Evolutionary conservation across 1,140 invertebrate species (phyloP), one percentile per base, ranked within the genome.

Genomic region (Pomacea maculata): DNA sequence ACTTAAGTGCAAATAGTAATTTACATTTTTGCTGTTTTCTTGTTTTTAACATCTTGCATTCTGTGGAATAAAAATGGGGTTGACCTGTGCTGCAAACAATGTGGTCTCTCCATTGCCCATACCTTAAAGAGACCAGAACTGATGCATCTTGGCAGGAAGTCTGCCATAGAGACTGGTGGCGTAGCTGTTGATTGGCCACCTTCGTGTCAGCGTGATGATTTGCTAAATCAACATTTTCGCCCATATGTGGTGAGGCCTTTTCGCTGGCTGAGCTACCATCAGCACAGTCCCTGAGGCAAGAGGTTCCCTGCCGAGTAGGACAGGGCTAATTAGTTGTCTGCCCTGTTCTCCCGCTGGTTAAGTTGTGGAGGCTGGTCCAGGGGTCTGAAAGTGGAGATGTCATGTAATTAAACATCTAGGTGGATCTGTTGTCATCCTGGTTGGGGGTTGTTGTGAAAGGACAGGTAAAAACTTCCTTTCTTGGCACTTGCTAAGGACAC

Each of bases 401-500:
- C 11, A 55, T 45, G 34, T 78, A 71, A 78, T 78, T 54, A 78
- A 78, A 67, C n/a, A 34, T 54, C 17, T 67, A 78, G 77, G 77
- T 78, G 70, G 52, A 78, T 64, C n/a, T 52, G n/a, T 34, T 70
- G 65, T 78, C n/a, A 67, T 34, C 17, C 61, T 52, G 17, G 75
- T 65, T 67, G 75, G 75, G 73, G 75, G 63, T 65, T 57, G 5
- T 25, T 12, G 67, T 45, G 54, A 57, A 68, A 29, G 67, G 65
- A 68, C 77, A 78, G 77, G 77, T 78, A 68, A 78, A 78, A 65
- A 78, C 25, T 70, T 70, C 21, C 11, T 70, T 70, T 70, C 29
- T 70, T 14, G 29, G 67, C 21, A 11, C 67, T 70, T n/a, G 29
- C 21, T 61, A 11, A 61, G 57, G 57, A 61, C 15, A 17, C 57